Evolutionary conservation across 2,113 vertebrate species (phyloP), one percentile per base, ranked within the genome.

Genomic region (Pelobates fuscus): DNA sequence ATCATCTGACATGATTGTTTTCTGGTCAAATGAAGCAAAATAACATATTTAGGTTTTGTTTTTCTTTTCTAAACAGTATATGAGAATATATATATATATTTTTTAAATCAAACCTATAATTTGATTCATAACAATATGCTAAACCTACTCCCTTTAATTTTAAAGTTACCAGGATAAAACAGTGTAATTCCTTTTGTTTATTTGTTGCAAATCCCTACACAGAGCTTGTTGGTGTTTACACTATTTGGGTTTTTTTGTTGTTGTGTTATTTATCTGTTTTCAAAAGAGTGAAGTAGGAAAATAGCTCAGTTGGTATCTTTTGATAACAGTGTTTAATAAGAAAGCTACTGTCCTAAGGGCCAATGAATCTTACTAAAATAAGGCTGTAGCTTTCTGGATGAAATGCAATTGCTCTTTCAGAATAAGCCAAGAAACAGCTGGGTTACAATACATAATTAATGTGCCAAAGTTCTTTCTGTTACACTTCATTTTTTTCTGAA

Each of bases 391-490:
- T 68, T 68, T 23, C 26, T 67, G 41, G 26, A 68, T 20, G 49
- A 68, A 54, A 68, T 23, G 12, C 46, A 55, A 32, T 67, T 67
- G 65, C 65, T 25, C 37, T 67, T 67, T 67, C 44, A 67, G 24
- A 11, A 49, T 67, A 24, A 67, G 65, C 44, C 65, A 67, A 49
- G 65, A 67, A 52, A 30, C 26, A 21, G 26, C 66, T 68, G 46
- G 8, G 46, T 54, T 68, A 55, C 66, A 68, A 68, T 68, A 23
- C 66, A 68, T 68, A 68, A 68, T 68, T 68, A 68, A 68, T 68
- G 46, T 68, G 26, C 46, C 46, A 68, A 46, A 68, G 46, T 68
- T 55, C 18, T 8, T 52, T 49, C 66, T 30, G 30, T 54, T 52
- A 11, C 26, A 55, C 46, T 52, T 29, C 26, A 54, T 66, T 66